Evolutionary conservation across 2,113 vertebrate species (phyloP), one percentile per base, ranked within the genome.

Genomic region (Loxodonta africana): DNA sequence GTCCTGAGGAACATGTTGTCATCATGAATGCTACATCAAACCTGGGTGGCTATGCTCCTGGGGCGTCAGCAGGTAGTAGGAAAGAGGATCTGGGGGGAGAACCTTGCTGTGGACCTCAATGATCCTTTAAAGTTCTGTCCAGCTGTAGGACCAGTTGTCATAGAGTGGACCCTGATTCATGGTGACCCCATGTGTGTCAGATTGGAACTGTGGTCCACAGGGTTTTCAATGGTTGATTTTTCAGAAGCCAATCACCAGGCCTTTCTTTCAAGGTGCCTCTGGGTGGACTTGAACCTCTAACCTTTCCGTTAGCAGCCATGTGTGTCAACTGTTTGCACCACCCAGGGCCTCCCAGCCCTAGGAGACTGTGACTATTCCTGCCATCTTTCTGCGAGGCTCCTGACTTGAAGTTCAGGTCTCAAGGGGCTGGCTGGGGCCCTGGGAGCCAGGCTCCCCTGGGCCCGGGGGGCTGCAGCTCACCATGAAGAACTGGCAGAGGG

Each of bases 401-500:
- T 0, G 37, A 10, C 15, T 26, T 6, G 41, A 37, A 9, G 20
- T 46, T 60, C 48, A 10, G n/a, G 48, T 48, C 26, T 5, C 10
- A 3, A 2, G 37, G 30, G 3, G 15, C 8, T 11, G 1, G 44
- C 12, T 7, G 78, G 63, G 62, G 6, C 30, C 4, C 4, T 21
- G 60, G 65, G 23, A 26, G 51, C 28, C 23, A 18, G n/a, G 86
- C 30, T 10, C 28, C 82, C 28, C 1, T 0, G 10, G 48, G 14
- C 1, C 0, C 0, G 0, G 12, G 57, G 44, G 28, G 0, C 7
- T 1, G 23, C 1, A 30, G 86, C 99, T 99, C 97, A 99, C 99
- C 99, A 99, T 99, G 67, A 99, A 99, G 99, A 99, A 99, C 98
- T 99, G 99, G 99, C 99, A 99, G 65, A 99, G 99, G 23, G 99